Evolutionary conservation across 2,113 vertebrate genomes (phyloP).

Genomic region (Heteronetta atricapilla): DNA sequence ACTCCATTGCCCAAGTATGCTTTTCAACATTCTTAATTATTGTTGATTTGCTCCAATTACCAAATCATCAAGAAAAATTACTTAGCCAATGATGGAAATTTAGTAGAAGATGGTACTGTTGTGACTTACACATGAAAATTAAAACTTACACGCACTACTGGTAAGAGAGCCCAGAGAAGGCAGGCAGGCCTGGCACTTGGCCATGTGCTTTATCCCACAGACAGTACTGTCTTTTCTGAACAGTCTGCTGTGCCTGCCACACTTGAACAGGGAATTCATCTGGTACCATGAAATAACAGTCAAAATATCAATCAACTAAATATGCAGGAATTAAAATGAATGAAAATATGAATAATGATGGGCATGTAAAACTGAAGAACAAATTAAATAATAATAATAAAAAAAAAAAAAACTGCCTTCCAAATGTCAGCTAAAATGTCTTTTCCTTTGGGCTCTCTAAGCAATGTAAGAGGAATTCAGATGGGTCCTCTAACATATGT

Average conservation of each 20-base stretch:
- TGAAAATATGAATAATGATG: background rate
- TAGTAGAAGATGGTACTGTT: background rate
- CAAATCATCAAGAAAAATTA: background rate
- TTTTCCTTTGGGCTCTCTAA: slow-evolving; percentile 1
- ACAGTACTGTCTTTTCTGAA: background rate
- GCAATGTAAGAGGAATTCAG: slow-evolving; percentile 12
- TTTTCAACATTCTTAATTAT: background rate
- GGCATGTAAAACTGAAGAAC: background rate
- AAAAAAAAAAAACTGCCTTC: background rate
- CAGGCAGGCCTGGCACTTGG: background rate
- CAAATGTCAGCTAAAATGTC: slow-evolving; percentile 63
- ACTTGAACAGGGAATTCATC: background rate
- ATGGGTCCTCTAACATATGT: slow-evolving; percentile 5
- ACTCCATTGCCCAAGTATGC: background rate
- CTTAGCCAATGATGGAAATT: background rate
- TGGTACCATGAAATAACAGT: background rate
- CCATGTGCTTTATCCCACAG: background rate
- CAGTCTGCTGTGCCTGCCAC: background rate
- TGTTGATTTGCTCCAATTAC: background rate
- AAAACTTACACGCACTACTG: fast-evolving
- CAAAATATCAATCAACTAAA: background rate
- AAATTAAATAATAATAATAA: slow-evolving; percentile 3
- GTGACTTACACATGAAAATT: background rate
- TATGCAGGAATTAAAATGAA: background rate
- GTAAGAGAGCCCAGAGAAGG: background rate